These are phyloP conservation scores for Noctilio leporinus DNA, from an alignment of 2,113 vertebrate genomes.

Conservation along the genomic window DNA sequence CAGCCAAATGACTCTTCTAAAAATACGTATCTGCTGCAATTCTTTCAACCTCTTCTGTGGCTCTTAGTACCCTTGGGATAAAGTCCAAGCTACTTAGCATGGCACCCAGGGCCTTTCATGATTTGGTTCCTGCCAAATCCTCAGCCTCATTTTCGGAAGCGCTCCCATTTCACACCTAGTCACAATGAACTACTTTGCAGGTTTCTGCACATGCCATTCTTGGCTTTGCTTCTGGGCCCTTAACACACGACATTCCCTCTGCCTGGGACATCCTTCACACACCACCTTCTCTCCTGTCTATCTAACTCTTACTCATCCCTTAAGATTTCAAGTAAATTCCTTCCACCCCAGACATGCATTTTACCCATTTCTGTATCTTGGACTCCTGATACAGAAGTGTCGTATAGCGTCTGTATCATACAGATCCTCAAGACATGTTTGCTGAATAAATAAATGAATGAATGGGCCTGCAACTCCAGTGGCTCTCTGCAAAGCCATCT, in stretches of 20 bases:
- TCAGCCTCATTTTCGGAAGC: constrained; percentile 25
- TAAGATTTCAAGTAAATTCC: constrained; percentile 17
- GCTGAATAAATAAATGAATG: constrained; percentile 11
- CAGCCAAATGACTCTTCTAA: constrained; percentile 29
- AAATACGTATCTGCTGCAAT: constrained; percentile 39
- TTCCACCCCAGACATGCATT: background rate
- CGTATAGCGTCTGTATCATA: background rate
- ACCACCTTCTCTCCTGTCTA: constrained; percentile 22
- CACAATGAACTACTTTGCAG: constrained; percentile 28
- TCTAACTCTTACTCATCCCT: background rate
- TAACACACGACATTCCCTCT: constrained; percentile 14
- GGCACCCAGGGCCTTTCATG: background rate
- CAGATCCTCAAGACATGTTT: background rate
- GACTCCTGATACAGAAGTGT: background rate
- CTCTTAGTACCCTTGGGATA: constrained; percentile 1
- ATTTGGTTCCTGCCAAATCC: constrained; percentile 26
- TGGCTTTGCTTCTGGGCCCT: background rate
- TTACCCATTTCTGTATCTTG: background rate
- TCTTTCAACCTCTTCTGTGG: background rate
- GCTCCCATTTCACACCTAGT: constrained; percentile 21
- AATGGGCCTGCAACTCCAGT: background rate
- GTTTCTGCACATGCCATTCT: constrained; percentile 32
- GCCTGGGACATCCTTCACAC: constrained; percentile 6
- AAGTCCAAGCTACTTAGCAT: constrained; percentile 47
- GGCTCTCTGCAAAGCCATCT: constrained; percentile 4